Percentiles rank a stretch among this genome's conserved stretches.
Evolutionary conservation across 2,113 vertebrate genomes (phyloP).

Genomic region (Kryptolebias marmoratus): DNA sequence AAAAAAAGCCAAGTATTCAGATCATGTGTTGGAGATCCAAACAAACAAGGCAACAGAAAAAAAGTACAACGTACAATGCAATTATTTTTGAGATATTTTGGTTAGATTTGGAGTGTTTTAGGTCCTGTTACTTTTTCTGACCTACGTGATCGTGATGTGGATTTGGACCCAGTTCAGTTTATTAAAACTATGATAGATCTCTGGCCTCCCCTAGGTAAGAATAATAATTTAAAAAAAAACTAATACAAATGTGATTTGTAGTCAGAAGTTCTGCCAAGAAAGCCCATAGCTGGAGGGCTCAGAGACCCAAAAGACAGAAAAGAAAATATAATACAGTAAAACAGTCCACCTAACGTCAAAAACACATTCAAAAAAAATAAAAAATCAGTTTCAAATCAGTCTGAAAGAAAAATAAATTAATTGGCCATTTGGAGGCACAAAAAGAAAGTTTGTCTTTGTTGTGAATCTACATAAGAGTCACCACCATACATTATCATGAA

Average conservation of each 20-base stretch:
- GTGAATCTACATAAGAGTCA: constrained; percentile 78
- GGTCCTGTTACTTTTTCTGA: constrained; percentile 46
- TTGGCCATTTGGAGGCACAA: constrained; percentile 74
- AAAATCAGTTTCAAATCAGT: constrained; percentile 65
- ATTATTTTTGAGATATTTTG: constrained; percentile 52
- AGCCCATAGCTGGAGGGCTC: constrained; percentile 56
- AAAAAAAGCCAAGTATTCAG: too few species aligned
- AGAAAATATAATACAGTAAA: constrained; percentile 43
- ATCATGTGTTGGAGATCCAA: too few species aligned
- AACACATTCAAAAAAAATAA: constrained; percentile 25
- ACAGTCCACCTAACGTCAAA: constrained; percentile 54
- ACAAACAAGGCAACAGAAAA: not conserved
- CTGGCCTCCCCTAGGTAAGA: constrained; percentile 64
- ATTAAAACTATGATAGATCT: constrained; percentile 51
- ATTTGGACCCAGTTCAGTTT: constrained; percentile 67
- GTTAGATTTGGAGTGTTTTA: constrained; percentile 43
- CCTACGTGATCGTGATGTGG: constrained; percentile 49
- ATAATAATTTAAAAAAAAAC: constrained; percentile 50
- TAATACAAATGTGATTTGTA: constrained; percentile 47
- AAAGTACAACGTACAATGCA: not conserved
- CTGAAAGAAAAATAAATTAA: constrained; percentile 72
- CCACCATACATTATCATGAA: constrained; percentile 80
- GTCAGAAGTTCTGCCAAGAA: constrained; percentile 68
- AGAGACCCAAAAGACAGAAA: constrained; percentile 51
- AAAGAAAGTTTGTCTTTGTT: constrained; percentile 78